These are phyloP conservation scores for Drosophila putrida DNA, from an alignment of 2,888 invertebrate genomes.

Conservation along the genomic window DNA sequence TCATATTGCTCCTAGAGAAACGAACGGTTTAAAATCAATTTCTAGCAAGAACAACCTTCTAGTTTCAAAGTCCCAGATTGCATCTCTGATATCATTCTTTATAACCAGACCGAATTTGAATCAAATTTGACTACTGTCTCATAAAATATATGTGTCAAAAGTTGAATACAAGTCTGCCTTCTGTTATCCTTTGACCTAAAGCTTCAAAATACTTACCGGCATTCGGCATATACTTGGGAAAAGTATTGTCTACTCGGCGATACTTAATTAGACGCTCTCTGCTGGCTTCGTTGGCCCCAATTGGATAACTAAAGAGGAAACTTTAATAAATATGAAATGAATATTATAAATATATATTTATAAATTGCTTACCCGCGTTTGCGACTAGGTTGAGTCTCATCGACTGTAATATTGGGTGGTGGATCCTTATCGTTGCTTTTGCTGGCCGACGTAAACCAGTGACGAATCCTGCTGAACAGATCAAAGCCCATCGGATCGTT, in stretches of 20 bases:
- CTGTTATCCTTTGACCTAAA: neutral
- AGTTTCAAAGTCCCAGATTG: too few relatives aligned
- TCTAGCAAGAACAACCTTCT: too few relatives aligned
- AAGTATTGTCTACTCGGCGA: constrained; percentile 67
- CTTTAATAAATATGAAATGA: neutral
- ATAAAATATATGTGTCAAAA: too few relatives aligned
- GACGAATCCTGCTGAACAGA: constrained; percentile 67
- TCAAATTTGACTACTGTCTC: too few relatives aligned
- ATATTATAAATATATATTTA: neutral
- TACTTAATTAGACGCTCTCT: constrained; percentile 51
- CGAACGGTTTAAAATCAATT: too few relatives aligned
- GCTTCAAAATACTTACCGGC: constrained; percentile 41
- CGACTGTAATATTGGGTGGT: constrained; percentile 21
- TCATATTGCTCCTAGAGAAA: too few relatives aligned
- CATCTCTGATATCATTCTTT: too few relatives aligned
- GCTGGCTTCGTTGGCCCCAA: constrained; percentile 3
- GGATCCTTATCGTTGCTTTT: constrained; percentile 51
- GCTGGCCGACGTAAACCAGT: constrained; percentile 48
- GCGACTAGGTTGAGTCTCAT: constrained; percentile 1
- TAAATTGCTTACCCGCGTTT: constrained; percentile 40
- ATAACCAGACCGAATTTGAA: too few relatives aligned
- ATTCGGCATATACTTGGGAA: constrained; percentile 69
- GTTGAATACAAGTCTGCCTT: too few relatives aligned
- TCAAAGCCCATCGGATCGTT: constrained; percentile 82
- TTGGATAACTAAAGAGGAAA: constrained; percentile 7